Evolutionary conservation across 2,888 invertebrate species (phyloP).

Genomic region (Lamellibrachia columna): DNA sequence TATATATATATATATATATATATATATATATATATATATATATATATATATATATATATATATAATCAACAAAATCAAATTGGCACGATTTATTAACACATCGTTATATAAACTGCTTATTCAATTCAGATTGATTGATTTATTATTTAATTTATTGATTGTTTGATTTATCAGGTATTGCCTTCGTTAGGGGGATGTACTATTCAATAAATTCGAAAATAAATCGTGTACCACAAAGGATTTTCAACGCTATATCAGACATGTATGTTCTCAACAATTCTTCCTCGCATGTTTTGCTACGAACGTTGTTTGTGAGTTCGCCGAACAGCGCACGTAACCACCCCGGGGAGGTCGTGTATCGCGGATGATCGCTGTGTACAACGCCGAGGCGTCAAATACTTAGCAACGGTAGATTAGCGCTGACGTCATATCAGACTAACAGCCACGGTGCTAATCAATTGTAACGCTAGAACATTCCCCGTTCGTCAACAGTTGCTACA

Average conservation of each 20-base stretch:
- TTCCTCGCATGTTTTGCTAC: background rate
- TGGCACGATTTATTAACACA: background rate
- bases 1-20: slow-evolving; percentile 18
- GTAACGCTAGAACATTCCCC: background rate
- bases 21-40: slow-evolving; percentile 18
- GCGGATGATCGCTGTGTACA: background rate
- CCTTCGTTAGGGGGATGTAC: too few relatives aligned
- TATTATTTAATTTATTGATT: background rate
- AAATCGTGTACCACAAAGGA: too few relatives aligned
- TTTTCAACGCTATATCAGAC: too few relatives aligned
- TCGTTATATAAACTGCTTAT: background rate
- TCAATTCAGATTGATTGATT: background rate
- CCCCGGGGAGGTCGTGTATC: background rate
- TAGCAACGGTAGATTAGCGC: background rate
- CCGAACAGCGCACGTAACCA: background rate
- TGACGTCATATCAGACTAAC: background rate
- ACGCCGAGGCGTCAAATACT: background rate
- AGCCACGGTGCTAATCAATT: background rate
- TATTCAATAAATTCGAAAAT: too few relatives aligned
- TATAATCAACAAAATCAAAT: background rate
- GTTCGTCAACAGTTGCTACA: background rate
- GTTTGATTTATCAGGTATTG: too few relatives aligned
- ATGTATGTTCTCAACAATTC: background rate
- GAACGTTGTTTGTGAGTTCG: background rate
- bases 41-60: slow-evolving; percentile 18